phyloP scores from a whole-genome alignment of 2,113 vertebrate species.

The Cryptomyrus ogoouensis region DNA sequence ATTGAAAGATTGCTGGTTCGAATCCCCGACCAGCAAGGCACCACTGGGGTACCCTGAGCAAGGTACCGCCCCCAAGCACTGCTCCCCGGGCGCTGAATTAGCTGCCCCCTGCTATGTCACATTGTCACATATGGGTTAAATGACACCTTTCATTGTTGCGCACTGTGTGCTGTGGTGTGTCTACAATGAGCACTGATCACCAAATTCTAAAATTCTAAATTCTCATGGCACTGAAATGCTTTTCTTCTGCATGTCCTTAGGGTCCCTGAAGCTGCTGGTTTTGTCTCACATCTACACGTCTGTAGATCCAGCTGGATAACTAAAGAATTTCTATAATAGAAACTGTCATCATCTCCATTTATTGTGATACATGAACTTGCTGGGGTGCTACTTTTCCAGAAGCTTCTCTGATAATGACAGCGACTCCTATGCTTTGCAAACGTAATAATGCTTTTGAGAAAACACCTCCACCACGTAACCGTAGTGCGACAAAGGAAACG shows the following conservation, averaged over 20 bases:
- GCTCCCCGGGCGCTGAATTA: too few species aligned
- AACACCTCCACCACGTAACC: not conserved
- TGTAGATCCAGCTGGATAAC: not conserved
- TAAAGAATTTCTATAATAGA: not conserved
- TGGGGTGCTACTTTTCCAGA: not conserved
- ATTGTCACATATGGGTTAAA: too few species aligned
- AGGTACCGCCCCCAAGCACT: too few species aligned
- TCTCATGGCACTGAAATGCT: too few species aligned
- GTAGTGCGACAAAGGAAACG: not conserved
- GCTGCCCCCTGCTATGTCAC: too few species aligned
- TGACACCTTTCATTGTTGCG: too few species aligned
- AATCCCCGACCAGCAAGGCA: too few species aligned
- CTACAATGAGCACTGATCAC: too few species aligned
- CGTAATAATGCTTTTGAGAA: not conserved
- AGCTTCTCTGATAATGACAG: not conserved
- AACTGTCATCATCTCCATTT: not conserved
- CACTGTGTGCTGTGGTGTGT: too few species aligned
- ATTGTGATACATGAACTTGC: not conserved
- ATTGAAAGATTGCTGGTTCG: too few species aligned
- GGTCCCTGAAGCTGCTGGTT: not conserved
- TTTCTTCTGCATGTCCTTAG: not conserved
- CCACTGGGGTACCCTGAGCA: too few species aligned
- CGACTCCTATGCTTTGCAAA: not conserved
- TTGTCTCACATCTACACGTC: not conserved
- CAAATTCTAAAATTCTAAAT: too few species aligned